These are phyloP conservation scores for Oreochromis spilurus DNA, from an alignment of 2,113 vertebrate genomes.

Conservation along the genomic window DNA sequence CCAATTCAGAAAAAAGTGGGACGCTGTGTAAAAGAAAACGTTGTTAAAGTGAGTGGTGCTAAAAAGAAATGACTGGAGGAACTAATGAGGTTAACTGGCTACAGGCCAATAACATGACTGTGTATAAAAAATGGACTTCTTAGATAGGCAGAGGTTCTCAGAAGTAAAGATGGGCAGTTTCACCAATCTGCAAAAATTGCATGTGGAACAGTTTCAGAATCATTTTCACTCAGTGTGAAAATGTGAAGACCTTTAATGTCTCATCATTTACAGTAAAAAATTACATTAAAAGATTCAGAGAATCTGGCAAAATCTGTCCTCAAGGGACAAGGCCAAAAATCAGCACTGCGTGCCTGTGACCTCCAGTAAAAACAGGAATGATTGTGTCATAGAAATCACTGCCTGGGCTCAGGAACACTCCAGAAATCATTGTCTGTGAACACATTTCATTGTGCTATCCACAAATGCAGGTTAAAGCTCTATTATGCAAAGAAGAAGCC, in stretches of 20 bases:
- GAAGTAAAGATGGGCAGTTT: neutral
- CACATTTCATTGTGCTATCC: neutral
- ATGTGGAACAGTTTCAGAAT: neutral
- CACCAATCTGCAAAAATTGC: neutral
- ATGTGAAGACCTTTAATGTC: neutral
- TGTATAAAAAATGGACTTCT: neutral
- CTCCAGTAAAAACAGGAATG: neutral
- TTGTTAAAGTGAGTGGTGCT: neutral
- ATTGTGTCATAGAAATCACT: neutral
- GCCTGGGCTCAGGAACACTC: neutral
- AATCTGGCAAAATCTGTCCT: neutral
- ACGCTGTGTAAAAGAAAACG: neutral
- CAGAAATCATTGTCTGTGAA: neutral
- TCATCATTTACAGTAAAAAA: neutral
- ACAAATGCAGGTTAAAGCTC: neutral
- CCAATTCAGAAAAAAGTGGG: neutral
- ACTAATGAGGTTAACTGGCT: neutral
- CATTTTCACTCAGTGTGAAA: neutral
- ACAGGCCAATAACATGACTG: neutral
- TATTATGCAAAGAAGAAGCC: neutral
- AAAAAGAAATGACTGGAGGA: neutral
- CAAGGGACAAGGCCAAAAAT: neutral
- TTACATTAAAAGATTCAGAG: neutral
- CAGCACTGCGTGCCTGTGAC: neutral
- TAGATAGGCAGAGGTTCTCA: neutral